Conservation (phyloP, 1,140 invertebrate species). For the Prorops nasuta region DNA sequence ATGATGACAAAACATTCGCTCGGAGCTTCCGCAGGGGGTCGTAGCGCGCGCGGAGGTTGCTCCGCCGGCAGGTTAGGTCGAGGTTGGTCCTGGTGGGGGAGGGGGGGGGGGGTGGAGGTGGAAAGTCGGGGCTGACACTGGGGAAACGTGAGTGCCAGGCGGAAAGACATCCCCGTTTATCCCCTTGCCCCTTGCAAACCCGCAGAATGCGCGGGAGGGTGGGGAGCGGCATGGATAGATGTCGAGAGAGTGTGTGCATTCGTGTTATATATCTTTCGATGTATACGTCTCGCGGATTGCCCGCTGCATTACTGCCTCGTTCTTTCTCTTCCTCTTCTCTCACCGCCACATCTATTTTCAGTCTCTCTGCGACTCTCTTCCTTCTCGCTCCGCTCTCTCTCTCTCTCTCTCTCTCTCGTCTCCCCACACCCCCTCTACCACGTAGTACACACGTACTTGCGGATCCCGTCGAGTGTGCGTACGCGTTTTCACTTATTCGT, state of each 20-base stretch:
- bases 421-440: no score
- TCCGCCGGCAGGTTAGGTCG: slow-evolving; percentile 28
- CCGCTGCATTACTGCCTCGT: background rate
- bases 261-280: slow-evolving; percentile 15
- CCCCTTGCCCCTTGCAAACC: background rate
- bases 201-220: no score
- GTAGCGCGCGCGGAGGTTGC: slow-evolving; percentile 17
- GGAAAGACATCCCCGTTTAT: slow-evolving; percentile 29
- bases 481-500: background rate
- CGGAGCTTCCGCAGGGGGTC: slow-evolving; percentile 37
- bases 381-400: background rate
- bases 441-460: no score
- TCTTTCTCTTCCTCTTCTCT: slow-evolving; percentile 1
- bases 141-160: slow-evolving; percentile 36
- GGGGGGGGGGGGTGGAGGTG: background rate
- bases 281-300: background rate
- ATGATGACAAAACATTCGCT: slow-evolving; percentile 49
- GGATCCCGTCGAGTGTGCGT: background rate
- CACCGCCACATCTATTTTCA: background rate
- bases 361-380: slow-evolving; percentile 1
- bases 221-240: no score
- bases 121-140: slow-evolving; percentile 6
- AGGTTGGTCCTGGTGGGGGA: slow-evolving; percentile 17
- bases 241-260: no score
- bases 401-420: background rate